Percentiles rank a stretch among this genome's conserved stretches.
Evolutionary conservation across 1,140 invertebrate genomes (phyloP).

Genomic region (Drosophila nikananu): DNA sequence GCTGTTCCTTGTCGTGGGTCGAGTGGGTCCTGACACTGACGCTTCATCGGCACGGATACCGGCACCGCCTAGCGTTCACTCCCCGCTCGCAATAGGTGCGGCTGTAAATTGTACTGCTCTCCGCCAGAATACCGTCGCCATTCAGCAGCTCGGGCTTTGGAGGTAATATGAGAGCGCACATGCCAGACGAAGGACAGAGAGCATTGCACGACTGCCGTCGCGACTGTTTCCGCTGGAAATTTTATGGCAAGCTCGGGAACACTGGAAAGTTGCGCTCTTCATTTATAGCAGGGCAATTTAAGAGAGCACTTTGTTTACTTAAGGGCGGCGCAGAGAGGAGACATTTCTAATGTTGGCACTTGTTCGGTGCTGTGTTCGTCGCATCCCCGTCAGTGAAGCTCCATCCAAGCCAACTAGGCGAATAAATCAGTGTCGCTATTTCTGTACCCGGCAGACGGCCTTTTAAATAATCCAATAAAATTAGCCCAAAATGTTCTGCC

Average conservation of each 20-base stretch:
- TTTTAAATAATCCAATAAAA: slow-evolving; percentile 26
- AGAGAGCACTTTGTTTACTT: slow-evolving; percentile 62
- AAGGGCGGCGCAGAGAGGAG: slow-evolving; percentile 37
- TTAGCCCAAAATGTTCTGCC: slow-evolving; percentile 25
- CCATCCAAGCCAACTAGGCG: neutral
- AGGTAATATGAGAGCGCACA: slow-evolving; percentile 50
- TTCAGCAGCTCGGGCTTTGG: slow-evolving; percentile 69
- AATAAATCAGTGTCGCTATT: slow-evolving; percentile 14
- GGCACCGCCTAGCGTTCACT: slow-evolving; percentile 40
- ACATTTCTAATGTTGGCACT: neutral
- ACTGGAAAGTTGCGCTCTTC: slow-evolving; percentile 27
- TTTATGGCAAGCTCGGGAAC: slow-evolving; percentile 50
- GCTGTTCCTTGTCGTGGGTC: slow-evolving; percentile 14
- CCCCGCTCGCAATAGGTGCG: slow-evolving; percentile 27
- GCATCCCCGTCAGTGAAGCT: neutral
- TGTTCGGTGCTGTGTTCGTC: neutral
- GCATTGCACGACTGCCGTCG: neutral
- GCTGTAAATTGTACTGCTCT: slow-evolving; percentile 51
- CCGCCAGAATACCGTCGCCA: slow-evolving; percentile 54
- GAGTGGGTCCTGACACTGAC: neutral
- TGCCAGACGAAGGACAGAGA: slow-evolving; percentile 4
- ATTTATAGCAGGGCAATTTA: slow-evolving; percentile 45
- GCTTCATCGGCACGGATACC: slow-evolving; percentile 2
- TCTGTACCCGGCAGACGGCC: neutral
- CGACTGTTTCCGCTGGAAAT: slow-evolving; percentile 21